These are phyloP conservation scores for Rhineura floridana DNA, from an alignment of 2,113 vertebrate genomes.

Conservation along the genomic window DNA sequence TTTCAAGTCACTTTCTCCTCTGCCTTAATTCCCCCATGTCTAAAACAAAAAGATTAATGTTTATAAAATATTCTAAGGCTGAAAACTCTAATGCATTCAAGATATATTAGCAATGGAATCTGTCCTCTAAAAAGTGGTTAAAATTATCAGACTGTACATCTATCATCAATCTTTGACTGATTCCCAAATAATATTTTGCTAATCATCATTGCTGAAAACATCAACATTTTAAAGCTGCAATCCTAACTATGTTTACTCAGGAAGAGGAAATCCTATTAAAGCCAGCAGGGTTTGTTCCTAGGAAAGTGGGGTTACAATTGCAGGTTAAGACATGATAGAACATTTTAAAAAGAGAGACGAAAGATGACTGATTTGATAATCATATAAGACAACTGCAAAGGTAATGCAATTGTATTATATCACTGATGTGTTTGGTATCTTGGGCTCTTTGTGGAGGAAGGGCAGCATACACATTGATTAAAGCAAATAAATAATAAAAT, in stretches of 20 bases:
- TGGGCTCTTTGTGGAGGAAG: no score
- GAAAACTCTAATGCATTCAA: conserved; percentile 22
- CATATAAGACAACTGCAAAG: background rate
- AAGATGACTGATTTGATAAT: background rate
- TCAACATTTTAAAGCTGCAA: background rate
- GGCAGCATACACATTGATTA: no score
- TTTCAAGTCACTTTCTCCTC: background rate
- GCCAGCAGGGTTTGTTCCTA: no score
- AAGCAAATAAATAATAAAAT: background rate
- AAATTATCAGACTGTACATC: background rate
- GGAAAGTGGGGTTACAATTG: no score
- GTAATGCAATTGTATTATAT: no score
- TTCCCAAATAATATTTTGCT: background rate
- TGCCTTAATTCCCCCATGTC: conserved; percentile 13
- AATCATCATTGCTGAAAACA: background rate
- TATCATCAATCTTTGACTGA: background rate
- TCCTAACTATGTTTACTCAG: no score
- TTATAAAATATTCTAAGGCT: conserved; percentile 26
- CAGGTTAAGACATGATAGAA: no score
- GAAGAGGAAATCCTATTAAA: no score
- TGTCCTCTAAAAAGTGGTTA: background rate
- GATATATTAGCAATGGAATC: background rate
- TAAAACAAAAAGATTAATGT: conserved; percentile 2
- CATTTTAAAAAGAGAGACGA: background rate
- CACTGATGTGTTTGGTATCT: no score